phyloP scores from a whole-genome alignment of 2,797 vertebrate species.

The Takifugu ocellatus region DNA sequence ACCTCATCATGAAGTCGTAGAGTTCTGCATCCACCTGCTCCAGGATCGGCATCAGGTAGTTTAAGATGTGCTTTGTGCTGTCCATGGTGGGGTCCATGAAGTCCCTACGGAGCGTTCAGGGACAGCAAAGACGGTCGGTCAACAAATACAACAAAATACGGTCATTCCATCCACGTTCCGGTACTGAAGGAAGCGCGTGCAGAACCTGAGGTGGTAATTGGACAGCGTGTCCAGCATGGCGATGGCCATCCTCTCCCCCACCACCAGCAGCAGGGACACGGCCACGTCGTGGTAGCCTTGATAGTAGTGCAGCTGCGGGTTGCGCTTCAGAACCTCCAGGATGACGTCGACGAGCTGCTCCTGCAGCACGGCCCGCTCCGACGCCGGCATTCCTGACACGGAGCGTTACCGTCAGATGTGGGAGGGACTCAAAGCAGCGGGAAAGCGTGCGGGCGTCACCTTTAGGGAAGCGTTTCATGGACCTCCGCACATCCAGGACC shows the following conservation, averaged over 20 bases:
- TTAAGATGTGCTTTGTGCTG: constrained; percentile 83
- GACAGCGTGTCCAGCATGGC: constrained; percentile 82
- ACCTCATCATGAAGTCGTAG: constrained; percentile 83
- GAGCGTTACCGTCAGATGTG: not conserved
- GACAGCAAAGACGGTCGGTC: not conserved
- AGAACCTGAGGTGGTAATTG: constrained; percentile 81
- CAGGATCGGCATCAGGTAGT: constrained; percentile 84
- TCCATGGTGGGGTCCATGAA: constrained; percentile 89
- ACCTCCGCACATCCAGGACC: constrained; percentile 80
- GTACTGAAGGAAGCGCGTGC: too few relatives aligned
- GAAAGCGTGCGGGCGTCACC: constrained; percentile 46
- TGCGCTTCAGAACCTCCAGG: constrained; percentile 72
- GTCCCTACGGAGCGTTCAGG: constrained; percentile 65
- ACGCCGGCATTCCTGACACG: constrained; percentile 73
- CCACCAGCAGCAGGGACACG: constrained; percentile 79
- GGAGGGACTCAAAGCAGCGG: too few relatives aligned
- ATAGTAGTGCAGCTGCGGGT: constrained; percentile 84
- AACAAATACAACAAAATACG: not conserved
- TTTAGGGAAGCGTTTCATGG: constrained; percentile 81
- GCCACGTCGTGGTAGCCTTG: constrained; percentile 85
- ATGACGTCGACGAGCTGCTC: constrained; percentile 81
- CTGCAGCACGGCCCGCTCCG: constrained; percentile 76
- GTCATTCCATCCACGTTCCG: not conserved
- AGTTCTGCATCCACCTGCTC: constrained; percentile 76
- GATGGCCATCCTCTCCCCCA: constrained; percentile 75